Conservation (phyloP, 2,888 invertebrate species). For the Noctua janthe region DNA sequence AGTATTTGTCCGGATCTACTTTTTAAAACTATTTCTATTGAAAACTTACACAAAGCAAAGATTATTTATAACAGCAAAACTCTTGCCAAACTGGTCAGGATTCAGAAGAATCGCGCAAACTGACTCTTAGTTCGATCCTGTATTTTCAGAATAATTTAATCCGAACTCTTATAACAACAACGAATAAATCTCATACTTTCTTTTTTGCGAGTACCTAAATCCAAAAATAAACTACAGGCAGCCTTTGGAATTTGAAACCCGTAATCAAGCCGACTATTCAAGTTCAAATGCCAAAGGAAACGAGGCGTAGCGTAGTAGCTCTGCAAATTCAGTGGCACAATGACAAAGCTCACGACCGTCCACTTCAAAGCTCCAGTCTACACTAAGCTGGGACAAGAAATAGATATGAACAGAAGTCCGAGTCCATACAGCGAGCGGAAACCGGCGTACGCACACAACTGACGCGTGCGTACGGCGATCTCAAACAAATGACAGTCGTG, state of each 20-base stretch:
- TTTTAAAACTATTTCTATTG: background rate
- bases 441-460: background rate
- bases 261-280: slow-evolving; percentile 29
- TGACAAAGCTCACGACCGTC: slow-evolving; percentile 27
- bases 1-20: background rate
- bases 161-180: background rate
- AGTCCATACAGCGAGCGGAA: background rate
- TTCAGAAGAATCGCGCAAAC: background rate
- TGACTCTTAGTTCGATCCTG: background rate
- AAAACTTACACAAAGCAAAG: background rate
- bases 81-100: slow-evolving; percentile 1
- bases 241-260: background rate
- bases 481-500: background rate
- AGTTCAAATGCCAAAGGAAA: slow-evolving; percentile 30
- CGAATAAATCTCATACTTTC: background rate
- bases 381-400: background rate
- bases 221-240: background rate
- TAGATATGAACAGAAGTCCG: background rate
- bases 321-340: slow-evolving; percentile 25
- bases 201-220: background rate
- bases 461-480: background rate
- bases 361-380: slow-evolving; percentile 10
- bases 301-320: background rate
- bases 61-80: background rate
- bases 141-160: background rate